Base-by-base conservation (phyloP, 2,797 vertebrate genomes). In the Gobio occitaniae region DNA sequence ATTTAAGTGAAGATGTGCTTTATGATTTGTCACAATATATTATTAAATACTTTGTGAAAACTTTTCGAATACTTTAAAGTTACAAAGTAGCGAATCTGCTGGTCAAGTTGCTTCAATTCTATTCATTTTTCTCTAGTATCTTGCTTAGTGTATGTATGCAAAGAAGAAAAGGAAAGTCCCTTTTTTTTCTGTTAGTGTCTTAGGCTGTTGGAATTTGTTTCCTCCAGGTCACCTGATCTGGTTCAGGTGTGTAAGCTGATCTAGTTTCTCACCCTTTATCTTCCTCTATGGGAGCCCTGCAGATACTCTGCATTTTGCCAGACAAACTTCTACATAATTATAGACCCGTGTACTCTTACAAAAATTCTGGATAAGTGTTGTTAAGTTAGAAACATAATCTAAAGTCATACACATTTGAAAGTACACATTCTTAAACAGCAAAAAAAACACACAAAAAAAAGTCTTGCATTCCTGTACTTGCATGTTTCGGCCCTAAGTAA, bases 201-300 rank as follows among this genome's bases (percentile, higher is more conserved):
- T n/a, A 48, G 7, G 2, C 38, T n/a, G 44, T 78, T 81, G 72
- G 72, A 82, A 61, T 47, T 32, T 36, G 25, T 72, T 68, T 81
- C 81, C 48, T 75, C 21, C 36, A 32, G 78, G 84, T 85, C 70
- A 86, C 81, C 52, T 71, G 87, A 86, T 78, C 84, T 38, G n/a
- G 16, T 75, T 74, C 54, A 88, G 84, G 80, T 80, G 63, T 76
- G 84, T 83, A 88, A 86, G 17, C 65, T 71, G 84, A 88, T 83
- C 76, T 38, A 66, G n/a, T 83, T 86, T 80, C 84, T 48, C 59
- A 80, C 70, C 54, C 61, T 70, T 76, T 56, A 54, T 44, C 21
- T 52, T 69, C 70, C 47, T 77, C 69, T 70, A 3, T 16, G 56
- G 29, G 29, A 83, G 56, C 52, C 41, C 52, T 82, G 8, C 72